Base-by-base conservation (phyloP, 2,797 vertebrate species). In the Sylvia borin region DNA sequence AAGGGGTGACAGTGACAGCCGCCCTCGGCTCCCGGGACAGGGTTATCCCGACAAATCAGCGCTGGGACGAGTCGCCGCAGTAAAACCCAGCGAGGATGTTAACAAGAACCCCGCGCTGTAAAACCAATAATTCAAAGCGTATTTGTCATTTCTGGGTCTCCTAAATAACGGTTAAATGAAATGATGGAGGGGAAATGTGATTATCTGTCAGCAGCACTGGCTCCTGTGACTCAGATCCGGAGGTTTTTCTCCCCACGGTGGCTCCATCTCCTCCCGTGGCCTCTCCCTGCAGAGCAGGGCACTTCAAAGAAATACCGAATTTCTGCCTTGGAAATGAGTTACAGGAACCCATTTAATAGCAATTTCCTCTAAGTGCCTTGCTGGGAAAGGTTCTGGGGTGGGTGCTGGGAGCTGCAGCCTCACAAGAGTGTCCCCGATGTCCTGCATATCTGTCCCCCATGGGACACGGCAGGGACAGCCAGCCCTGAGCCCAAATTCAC, bases 391-490 rank as follows among this genome's bases (percentile, higher is more conserved):
- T 25, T 55, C 11, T 29, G 10, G 3, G n/a, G 68, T 1, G 72
- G 27, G 17, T 42, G 51, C 66, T 58, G 21, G 2, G n/a, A 24
- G 54, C 2, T 4, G 48, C 48, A 48, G 47, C 48, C 8, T 26
- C 14, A 15, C 25, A 4, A 25, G 25, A 51, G 50, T 16, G 50
- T 29, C 27, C 27, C 50, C 27, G 10, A 11, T 29, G 50, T 7
- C 53, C 53, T 5, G 51, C 51, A 32, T 6, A 16, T 5, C 40
- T 47, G 54, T 40, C 32, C 60, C 60, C 58, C 16, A 5, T 2
- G 2, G 0, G n/a, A 42, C 8, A 4, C 0, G 13, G 31, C 42
- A 53, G 48, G 31, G 3, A 10, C 25, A 20, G 74, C 51, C 20
- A 29, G 48, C 50, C 50, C 55, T 20, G 43, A 67, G 78, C 70